phyloP scores from a whole-genome alignment of 2,113 vertebrate species.

The Eclectus roratus region DNA sequence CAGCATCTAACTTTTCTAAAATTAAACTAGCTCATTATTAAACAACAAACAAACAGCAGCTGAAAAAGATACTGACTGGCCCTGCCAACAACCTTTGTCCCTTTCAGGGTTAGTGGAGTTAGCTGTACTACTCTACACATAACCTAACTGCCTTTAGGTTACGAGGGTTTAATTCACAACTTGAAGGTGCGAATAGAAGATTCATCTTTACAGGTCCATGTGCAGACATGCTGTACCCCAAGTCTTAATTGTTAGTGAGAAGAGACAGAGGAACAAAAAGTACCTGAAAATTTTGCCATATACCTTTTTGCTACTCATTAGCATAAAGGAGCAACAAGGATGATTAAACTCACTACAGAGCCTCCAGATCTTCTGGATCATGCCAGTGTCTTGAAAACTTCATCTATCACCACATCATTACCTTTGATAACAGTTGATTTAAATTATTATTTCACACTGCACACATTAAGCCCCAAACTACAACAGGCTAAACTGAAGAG shows the following conservation, averaged over 20 bases:
- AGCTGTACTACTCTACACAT: neutral
- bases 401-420: neutral
- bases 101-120: neutral
- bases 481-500: neutral
- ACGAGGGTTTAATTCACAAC: neutral
- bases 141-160: neutral
- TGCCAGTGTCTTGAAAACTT: neutral
- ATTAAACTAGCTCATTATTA: neutral
- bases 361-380: neutral
- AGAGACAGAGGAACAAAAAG: neutral
- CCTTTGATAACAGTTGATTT: neutral
- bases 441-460: neutral
- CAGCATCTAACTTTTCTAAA: neutral
- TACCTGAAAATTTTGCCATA: neutral
- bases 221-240: neutral
- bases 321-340: neutral
- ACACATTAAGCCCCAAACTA: neutral
- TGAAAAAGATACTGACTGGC: neutral
- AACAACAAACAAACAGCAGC: neutral
- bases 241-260: neutral
- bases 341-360: neutral
- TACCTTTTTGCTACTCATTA: neutral
- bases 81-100: neutral
- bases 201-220: neutral
- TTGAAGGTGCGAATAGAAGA: neutral